Percentiles rank a stretch among this genome's conserved stretches.
Evolutionary conservation across 2,113 vertebrate genomes (phyloP).

Genomic region (Raphicerus campestris): DNA sequence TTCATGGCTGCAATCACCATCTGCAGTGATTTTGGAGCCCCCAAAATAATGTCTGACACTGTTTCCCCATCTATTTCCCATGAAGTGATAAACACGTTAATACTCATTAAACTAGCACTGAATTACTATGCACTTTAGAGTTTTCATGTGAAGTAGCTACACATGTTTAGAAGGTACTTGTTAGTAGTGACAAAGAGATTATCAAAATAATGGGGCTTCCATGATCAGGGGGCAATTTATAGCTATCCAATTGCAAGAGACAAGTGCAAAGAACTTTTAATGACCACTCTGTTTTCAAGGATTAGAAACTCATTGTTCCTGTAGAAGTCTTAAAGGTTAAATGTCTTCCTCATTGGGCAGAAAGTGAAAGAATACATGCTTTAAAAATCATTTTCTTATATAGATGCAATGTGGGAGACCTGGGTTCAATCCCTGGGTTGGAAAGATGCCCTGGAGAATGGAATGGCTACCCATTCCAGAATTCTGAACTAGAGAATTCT

Average conservation of each 20-base stretch:
- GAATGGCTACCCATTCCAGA: not conserved
- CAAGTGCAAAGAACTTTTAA: not conserved
- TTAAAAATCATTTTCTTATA: not conserved
- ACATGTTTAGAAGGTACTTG: not conserved
- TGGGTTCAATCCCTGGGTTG: not conserved
- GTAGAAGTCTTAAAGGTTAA: not conserved
- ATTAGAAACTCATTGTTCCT: not conserved
- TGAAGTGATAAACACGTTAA: not conserved
- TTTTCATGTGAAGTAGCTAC: not conserved
- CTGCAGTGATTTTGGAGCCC: too few relatives aligned
- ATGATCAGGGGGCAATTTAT: not conserved
- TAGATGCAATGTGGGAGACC: not conserved
- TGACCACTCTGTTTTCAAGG: not conserved
- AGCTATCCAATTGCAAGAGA: not conserved
- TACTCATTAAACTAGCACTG: not conserved
- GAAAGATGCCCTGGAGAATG: not conserved
- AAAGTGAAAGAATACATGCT: not conserved
- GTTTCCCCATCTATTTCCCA: too few relatives aligned
- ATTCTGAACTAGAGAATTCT: not conserved
- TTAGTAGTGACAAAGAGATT: not conserved
- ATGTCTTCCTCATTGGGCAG: not conserved
- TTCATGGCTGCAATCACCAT: too few relatives aligned
- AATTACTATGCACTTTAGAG: not conserved
- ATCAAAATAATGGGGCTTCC: not conserved
- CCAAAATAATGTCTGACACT: too few relatives aligned